Conservation (phyloP, 2,888 invertebrate species). For the Apamea crenata region DNA sequence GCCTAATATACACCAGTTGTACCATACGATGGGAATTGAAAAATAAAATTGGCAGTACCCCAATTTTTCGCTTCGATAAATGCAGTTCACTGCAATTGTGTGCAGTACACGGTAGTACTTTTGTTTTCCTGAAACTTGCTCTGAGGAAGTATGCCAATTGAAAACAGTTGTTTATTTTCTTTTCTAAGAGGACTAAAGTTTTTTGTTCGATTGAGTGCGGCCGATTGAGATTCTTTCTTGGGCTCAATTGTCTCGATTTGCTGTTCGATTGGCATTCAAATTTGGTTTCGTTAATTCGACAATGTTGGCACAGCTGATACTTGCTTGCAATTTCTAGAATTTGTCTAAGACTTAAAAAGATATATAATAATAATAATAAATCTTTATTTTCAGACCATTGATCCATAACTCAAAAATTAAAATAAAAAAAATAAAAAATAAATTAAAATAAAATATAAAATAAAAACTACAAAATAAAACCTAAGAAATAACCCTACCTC, state of each 20-base stretch:
- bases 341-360: not conserved
- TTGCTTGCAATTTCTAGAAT: not conserved
- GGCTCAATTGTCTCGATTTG: slow-evolving; percentile 28
- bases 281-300: slow-evolving; percentile 40
- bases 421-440: no score
- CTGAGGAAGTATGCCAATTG: slow-evolving; percentile 82
- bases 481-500: no score
- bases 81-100: slow-evolving; percentile 81
- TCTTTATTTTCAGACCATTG: no score
- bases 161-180: slow-evolving; percentile 78
- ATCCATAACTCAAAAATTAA: no score
- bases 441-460: no score
- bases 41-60: slow-evolving; percentile 86
- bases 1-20: slow-evolving; percentile 67
- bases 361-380: no score
- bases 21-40: slow-evolving; percentile 76
- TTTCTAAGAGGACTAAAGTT: slow-evolving; percentile 70
- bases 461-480: no score
- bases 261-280: slow-evolving; percentile 33
- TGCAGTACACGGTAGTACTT: slow-evolving; percentile 69
- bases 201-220: slow-evolving; percentile 61
- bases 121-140: slow-evolving; percentile 75
- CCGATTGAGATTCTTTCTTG: slow-evolving; percentile 63
- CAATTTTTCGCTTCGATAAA: slow-evolving; percentile 85
- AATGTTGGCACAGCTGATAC: slow-evolving; percentile 13